A percentile compares a stretch with the other conserved stretches of the same genome.
Evolutionary conservation across 92 coral and sea anemone genomes (phyloP).

Genomic region (Hydrozoanthus gracilis): DNA sequence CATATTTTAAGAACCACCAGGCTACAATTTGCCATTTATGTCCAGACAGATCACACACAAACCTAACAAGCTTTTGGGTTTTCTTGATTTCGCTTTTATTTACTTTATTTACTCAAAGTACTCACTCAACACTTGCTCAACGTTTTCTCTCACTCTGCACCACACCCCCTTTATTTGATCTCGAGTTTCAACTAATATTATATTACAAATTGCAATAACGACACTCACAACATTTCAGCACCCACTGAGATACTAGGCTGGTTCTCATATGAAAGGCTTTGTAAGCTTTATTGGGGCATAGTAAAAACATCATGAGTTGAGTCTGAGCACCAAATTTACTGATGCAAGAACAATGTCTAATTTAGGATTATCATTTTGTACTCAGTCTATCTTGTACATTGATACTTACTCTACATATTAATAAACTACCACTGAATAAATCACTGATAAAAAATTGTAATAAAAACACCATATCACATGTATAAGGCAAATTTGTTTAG

Average conservation of each 20-base stretch:
- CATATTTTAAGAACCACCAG: background rate
- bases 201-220: no score
- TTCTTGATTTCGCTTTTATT: background rate
- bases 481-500: background rate
- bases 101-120: background rate
- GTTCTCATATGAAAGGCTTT: no score
- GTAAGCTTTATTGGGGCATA: no score
- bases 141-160: background rate
- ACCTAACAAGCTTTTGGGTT: background rate
- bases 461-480: background rate
- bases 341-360: no score
- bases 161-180: background rate
- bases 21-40: background rate
- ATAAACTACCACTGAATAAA: background rate
- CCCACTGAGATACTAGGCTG: no score
- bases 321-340: no score
- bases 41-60: background rate
- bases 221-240: no score
- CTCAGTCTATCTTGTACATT: background rate
- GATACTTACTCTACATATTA: no score
- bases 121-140: background rate
- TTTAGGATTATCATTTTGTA: no score
- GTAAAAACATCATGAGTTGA: no score
- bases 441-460: conserved; percentile 4
- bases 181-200: background rate